These are phyloP conservation scores for Drosophila orosa DNA, from an alignment of 1,140 invertebrate genomes.

Conservation along the genomic window DNA sequence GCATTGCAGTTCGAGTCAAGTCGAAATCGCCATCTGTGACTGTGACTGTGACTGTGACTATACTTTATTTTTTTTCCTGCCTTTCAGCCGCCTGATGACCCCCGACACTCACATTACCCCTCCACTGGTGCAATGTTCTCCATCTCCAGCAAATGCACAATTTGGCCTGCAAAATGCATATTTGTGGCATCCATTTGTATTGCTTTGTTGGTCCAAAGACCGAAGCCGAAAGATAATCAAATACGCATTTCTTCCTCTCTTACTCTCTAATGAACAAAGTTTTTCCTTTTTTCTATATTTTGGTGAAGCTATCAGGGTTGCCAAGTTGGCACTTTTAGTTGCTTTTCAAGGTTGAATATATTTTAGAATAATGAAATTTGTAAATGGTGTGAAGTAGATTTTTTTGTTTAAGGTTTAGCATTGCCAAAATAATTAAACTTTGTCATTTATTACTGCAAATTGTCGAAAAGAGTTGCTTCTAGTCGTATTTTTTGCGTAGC, in stretches of 20 bases:
- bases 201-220: constrained; percentile 41
- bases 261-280: constrained; percentile 29
- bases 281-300: neutral
- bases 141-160: constrained; percentile 41
- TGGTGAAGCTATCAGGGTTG: constrained; percentile 4
- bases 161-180: constrained; percentile 48
- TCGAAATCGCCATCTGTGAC: constrained; percentile 9
- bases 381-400: no score
- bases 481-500: neutral
- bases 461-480: neutral
- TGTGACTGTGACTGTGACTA: constrained; percentile 5
- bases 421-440: no score
- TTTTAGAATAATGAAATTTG: neutral
- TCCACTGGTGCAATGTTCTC: constrained; percentile 6
- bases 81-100: neutral
- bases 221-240: constrained; percentile 49
- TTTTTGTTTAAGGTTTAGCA: no score
- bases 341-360: neutral
- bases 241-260: constrained; percentile 40
- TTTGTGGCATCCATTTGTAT: constrained; percentile 51
- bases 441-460: neutral
- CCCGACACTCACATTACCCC: neutral
- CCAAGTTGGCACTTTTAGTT: neutral
- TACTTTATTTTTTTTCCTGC: neutral
- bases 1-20: constrained; percentile 20